Evolutionary conservation across 2,113 vertebrate genomes (phyloP).

Genomic region (Phainopepla nitens): DNA sequence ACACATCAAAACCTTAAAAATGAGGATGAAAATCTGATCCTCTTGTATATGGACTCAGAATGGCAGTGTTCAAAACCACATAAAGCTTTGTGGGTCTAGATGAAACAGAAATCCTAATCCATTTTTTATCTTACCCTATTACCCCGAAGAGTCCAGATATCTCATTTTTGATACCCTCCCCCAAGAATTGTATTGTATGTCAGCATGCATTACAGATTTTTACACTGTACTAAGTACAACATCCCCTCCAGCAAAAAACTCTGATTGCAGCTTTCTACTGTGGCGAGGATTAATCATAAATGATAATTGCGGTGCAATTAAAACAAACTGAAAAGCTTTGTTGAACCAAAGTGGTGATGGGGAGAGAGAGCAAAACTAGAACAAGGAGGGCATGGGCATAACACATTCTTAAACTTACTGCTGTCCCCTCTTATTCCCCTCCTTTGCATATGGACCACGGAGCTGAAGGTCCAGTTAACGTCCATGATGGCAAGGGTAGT

Average conservation of each 20-base stretch:
- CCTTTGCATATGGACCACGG: neutral
- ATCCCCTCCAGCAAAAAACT: neutral
- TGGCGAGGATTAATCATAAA: neutral
- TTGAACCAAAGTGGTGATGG: neutral
- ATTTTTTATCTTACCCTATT: neutral
- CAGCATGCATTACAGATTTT: neutral
- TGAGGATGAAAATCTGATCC: neutral
- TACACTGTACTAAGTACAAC: neutral
- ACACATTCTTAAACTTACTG: neutral
- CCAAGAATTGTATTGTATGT: neutral
- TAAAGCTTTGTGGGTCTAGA: neutral
- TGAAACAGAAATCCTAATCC: neutral
- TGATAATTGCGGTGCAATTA: neutral
- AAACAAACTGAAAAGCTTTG: neutral
- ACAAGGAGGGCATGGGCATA: neutral
- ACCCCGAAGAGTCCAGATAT: neutral
- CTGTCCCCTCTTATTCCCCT: fast-evolving
- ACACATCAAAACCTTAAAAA: neutral
- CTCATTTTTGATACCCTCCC: neutral
- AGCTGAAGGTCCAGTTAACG: neutral
- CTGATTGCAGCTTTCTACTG: neutral
- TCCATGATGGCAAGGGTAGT: neutral
- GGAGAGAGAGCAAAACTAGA: neutral
- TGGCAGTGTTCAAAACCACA: neutral
- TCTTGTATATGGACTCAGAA: neutral